Evolutionary conservation across 2,797 vertebrate species (phyloP), one percentile per base, ranked within the genome.

Genomic region (Apogon talboti): DNA sequence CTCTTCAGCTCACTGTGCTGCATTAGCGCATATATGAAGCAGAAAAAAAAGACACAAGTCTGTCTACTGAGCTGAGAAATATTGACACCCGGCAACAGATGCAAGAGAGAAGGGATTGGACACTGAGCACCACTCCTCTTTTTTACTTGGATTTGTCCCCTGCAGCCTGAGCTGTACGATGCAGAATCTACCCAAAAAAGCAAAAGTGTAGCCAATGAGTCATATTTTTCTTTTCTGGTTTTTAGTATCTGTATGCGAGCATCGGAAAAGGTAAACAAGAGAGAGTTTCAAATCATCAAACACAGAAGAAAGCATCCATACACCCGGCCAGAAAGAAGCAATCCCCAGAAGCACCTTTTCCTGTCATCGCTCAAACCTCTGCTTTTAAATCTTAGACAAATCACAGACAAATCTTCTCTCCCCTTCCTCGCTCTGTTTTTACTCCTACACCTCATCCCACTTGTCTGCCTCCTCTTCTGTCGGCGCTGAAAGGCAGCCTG

Each of bases 11-110:
- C 85, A 66, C 72, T 86, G 85, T 90, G 74, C 82, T 61, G 75
- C 85, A 88, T 92, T 91, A 90, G 80, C 79, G 81, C 74, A 76
- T 77, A 87, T 83, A 82, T 74, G 74, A 63, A 89, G 88, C 71
- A 60, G 81, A 76, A 76, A 87, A 87, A 71, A 86, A 83, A 84
- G 66, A 84, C 70, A 82, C 58, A 74, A 74, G 56, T 87, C 75
- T 72, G 71, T 76, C 63, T 78, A 74, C 56, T 88, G 72, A 79
- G 63, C 75, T 62, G 56, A 74, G 82, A 83, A 84, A 89, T 86
- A 81, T 55, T 52, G 54, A 79, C 81, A 89, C 78, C 71, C 87
- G 73, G 78, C 74, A 76, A 61, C 69, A 47, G 71, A 73, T 42
- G 33, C 51, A 67, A 74, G 52, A 24, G 15, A 47, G 43, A 24